Conservation (phyloP, 2,113 vertebrate genomes). For the Psettodes erumei region DNA sequence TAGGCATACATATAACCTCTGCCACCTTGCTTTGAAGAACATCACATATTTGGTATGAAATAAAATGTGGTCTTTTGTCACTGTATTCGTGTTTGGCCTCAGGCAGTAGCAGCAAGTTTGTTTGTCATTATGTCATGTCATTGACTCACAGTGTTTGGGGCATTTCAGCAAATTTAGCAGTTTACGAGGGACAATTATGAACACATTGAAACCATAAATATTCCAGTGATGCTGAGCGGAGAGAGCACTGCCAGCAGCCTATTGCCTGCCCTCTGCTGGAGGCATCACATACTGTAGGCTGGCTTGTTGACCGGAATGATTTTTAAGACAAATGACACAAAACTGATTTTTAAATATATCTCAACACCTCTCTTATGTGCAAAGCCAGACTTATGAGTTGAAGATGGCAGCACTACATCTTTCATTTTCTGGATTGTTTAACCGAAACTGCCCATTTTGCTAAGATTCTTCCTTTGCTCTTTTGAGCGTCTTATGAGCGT, state of each 20-base stretch:
- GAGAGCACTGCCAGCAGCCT: constrained; percentile 16
- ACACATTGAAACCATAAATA: constrained; percentile 28
- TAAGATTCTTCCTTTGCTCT: background rate
- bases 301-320: background rate
- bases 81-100: background rate
- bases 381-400: background rate
- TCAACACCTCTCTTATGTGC: background rate
- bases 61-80: constrained; percentile 11
- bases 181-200: constrained; percentile 27
- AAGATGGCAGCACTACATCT: background rate
- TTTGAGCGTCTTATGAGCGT: background rate
- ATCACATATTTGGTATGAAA: background rate
- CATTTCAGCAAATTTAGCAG: constrained; percentile 38
- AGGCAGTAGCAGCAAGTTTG: background rate
- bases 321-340: background rate
- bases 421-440: background rate
- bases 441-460: background rate
- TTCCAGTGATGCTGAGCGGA: constrained; percentile 9
- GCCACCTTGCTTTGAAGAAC: constrained; percentile 11
- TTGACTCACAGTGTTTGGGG: constrained; percentile 5
- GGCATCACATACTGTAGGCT: constrained; percentile 17
- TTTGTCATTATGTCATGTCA: constrained; percentile 23
- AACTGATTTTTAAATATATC: background rate
- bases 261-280: constrained; percentile 75
- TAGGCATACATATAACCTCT: constrained; percentile 9